Evolutionary conservation across 2,888 invertebrate species (phyloP).

Genomic region (Blomia tropicalis): DNA sequence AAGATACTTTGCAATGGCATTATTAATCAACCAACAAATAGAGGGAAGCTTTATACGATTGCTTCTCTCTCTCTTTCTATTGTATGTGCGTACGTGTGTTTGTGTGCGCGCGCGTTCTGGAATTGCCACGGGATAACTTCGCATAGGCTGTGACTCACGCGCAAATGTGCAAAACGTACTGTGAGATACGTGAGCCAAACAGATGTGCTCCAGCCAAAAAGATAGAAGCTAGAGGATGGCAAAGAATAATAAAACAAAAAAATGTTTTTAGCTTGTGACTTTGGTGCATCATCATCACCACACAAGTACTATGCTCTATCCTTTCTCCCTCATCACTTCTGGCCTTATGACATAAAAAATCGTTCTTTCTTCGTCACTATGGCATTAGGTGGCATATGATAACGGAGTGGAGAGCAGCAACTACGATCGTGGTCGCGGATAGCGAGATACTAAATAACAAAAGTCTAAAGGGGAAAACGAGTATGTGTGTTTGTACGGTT

Average conservation of each 20-base stretch:
- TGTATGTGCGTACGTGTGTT: not conserved
- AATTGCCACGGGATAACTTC: not conserved
- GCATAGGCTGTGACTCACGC: constrained; percentile 4
- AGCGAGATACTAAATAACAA: not conserved
- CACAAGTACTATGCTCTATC: no score
- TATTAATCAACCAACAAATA: no score
- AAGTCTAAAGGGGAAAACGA: not conserved
- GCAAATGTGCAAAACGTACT: not conserved
- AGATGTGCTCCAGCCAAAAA: not conserved
- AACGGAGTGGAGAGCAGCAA: no score
- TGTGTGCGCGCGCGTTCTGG: not conserved
- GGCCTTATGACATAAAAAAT: constrained; percentile 9
- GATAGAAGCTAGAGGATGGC: not conserved
- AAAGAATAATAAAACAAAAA: constrained; percentile 6
- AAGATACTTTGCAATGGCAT: no score
- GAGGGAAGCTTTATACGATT: no score
- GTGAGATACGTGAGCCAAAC: constrained; percentile 1
- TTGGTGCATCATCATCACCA: not conserved
- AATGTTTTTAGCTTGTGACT: constrained; percentile 3
- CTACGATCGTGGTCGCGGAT: no score
- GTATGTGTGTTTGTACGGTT: not conserved
- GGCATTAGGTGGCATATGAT: not conserved
- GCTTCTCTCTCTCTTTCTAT: no score
- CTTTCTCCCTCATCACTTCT: no score
- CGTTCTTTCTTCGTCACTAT: not conserved